Evolutionary conservation across 30 jellyfish, hydroid and myxozoan species (phyloP), one percentile per base, ranked within the genome.

Genomic region (Sanderia malayensis): DNA sequence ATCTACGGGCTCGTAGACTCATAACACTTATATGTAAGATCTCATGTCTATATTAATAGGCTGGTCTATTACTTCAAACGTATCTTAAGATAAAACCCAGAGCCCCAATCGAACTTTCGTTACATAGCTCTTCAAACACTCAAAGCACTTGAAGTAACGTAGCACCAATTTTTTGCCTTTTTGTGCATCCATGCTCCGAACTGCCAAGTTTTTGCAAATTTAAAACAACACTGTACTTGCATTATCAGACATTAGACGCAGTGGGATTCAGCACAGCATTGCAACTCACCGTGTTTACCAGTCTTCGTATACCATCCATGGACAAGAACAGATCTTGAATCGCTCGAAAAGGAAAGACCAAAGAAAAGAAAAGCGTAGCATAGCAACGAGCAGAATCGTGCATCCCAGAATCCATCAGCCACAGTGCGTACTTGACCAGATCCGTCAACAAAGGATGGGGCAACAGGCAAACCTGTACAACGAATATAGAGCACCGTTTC

Each of bases 311-410:
- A 9, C 97, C 97, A 89, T 89, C 97, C 93, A 81, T 74, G 18
- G 95, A 76, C 26, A 82, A 87, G 71, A 81, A 89, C 34, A 89
- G 46, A 28, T 74, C 81, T 32, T 82, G 74, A 47, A 89, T 89
- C 28, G 90, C 82, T 11, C 88, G 85, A 37, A 81, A 89, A 25
- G 87, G 70, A 70, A 89, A 82, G 2, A 94, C 86, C 41, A 75
- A 45, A 10, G 95, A 76, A 49, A 89, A 82, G 74, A 89, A 89
- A 24, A 89, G 68, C 22, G 93, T 73, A 4, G 95, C 76, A 49
- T 89, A 90, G 59, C 86, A 89, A 28, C 97, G 93, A 31, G 89
- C 89, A 31, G 97, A 81, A 17, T 74, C 89, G 82, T 89, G 97
- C 44, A 66, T 61, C 15, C 96, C 80, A 63, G 96, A 74, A 63